Evolutionary conservation across 2,888 invertebrate genomes (phyloP).

Genomic region (Chaetogeoica ovagalla): DNA sequence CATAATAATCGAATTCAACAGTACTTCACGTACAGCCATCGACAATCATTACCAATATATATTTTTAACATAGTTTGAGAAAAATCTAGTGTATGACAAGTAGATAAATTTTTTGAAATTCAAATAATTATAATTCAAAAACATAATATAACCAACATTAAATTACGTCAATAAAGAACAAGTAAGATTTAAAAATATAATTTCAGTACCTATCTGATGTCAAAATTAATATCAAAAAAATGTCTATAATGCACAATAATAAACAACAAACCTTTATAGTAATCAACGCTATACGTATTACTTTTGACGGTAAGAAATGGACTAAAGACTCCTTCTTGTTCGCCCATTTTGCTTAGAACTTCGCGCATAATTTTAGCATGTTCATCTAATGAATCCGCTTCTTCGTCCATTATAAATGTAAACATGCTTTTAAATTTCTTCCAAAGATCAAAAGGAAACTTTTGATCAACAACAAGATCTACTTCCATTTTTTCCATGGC

Average conservation of each 20-base stretch:
- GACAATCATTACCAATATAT: no score
- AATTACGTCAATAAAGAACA: no score
- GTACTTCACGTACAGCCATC: no score
- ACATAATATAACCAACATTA: no score
- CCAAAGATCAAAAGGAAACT: slow-evolving; percentile 48
- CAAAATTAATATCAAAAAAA: background rate
- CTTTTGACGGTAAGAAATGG: slow-evolving; percentile 35
- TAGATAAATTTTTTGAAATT: no score
- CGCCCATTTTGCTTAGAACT: slow-evolving; percentile 49
- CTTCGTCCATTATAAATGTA: slow-evolving; percentile 50
- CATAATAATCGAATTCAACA: no score
- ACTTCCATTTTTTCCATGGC: slow-evolving; percentile 40
- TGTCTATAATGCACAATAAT: background rate
- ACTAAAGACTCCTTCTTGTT: slow-evolving; percentile 49
- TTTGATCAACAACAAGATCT: slow-evolving; percentile 11
- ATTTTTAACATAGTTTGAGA: no score
- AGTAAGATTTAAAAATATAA: no score
- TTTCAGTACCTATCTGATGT: no score
- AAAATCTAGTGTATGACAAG: no score
- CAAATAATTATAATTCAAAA: no score
- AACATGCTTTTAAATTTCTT: slow-evolving; percentile 51
- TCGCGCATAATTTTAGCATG: slow-evolving; percentile 51
- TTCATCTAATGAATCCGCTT: slow-evolving; percentile 46
- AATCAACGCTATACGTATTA: slow-evolving; percentile 33
- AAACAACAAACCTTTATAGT: slow-evolving; percentile 42